A percentile compares a stretch with the other conserved stretches of the same genome.
phyloP scores from a whole-genome alignment of 2,797 vertebrate genomes.

The Cyprinella venusta region DNA sequence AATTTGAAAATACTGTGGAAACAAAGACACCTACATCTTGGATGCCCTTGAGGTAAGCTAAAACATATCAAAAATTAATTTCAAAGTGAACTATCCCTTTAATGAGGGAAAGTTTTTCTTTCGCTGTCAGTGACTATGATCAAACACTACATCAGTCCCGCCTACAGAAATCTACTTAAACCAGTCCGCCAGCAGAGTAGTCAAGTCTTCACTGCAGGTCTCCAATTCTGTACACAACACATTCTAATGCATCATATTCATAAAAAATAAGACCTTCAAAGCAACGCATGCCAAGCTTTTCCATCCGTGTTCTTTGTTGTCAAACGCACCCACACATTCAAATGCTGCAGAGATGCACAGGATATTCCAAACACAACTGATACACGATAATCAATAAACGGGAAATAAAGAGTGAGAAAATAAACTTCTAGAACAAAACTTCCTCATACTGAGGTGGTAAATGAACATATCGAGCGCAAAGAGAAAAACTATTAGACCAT shows the following conservation, averaged over 20 bases:
- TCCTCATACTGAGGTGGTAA: not conserved
- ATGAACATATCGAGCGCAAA: not conserved
- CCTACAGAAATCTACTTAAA: constrained; percentile 26
- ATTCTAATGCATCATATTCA: constrained; percentile 15
- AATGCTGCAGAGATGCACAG: constrained; percentile 16
- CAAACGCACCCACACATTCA: constrained; percentile 27
- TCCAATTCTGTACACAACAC: constrained; percentile 1
- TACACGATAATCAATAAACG: not conserved
- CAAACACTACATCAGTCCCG: constrained; percentile 8
- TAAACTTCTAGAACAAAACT: not conserved
- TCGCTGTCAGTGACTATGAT: constrained; percentile 17
- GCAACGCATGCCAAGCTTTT: constrained; percentile 8
- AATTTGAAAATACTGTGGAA: no score
- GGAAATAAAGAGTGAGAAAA: not conserved
- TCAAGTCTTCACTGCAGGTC: not conserved
- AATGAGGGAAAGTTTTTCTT: constrained; percentile 4
- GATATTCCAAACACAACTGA: constrained; percentile 1
- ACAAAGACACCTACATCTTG: no score
- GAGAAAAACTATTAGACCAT: not conserved
- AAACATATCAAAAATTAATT: no score
- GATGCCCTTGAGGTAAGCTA: no score
- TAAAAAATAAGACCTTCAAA: constrained; percentile 7
- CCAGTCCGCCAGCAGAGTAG: not conserved
- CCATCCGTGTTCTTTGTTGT: constrained; percentile 23
- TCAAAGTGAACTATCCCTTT: not conserved